Base-by-base conservation (phyloP, 64 coral and sea anemone genomes). In the Platygyra sinensis region DNA sequence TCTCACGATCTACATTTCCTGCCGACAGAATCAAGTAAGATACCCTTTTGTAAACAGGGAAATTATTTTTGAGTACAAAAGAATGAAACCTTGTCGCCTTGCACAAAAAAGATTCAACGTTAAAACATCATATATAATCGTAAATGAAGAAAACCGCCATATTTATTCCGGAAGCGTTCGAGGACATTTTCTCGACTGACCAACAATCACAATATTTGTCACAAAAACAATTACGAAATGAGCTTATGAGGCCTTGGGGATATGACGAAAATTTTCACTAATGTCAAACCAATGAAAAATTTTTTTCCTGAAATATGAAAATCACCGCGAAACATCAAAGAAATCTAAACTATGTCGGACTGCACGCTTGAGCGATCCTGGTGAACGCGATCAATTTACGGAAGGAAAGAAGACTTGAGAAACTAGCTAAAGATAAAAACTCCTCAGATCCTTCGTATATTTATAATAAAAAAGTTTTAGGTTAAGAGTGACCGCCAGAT, bases 101-200 rank as follows among this genome's bases (percentile, higher is more conserved):
- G 25, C 65, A 1, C 10, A 69, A 69, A 22, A 69, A 28, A 69
- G 22, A n/a, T 27, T 24, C 22, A 8, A 69, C 22, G 25, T 5
- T 27, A 9, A 69, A 65, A 69, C 25, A 69, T 69, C 5, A n/a
- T 1, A 57, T 57, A 15, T 16, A 15, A 52, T 72, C 63, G 38
- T n/a, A 24, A 25, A 49, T 42, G 61, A 46, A 46, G 42, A 31
- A 31, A n/a, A 60, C 62, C 60, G 80, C 80, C 57, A 83, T 83
- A 39, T 79, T 79, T 62, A 0, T 24, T 18, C 80, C 80, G 80
- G 80, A 83, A 83, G 60, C 76, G 13, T 79, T 79, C 76, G 60
- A 83, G 20, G 80, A 46, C 80, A 67, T 39, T 54, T 83, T 65
- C 30, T 67, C 31, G 57, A 9, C 20, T 8, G 30, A 19, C 18